Percentiles rank a stretch among this genome's conserved stretches.
phyloP scores from a whole-genome alignment of 37 sponge, comb jelly and placozoan species.

The Crambe crambe region DNA sequence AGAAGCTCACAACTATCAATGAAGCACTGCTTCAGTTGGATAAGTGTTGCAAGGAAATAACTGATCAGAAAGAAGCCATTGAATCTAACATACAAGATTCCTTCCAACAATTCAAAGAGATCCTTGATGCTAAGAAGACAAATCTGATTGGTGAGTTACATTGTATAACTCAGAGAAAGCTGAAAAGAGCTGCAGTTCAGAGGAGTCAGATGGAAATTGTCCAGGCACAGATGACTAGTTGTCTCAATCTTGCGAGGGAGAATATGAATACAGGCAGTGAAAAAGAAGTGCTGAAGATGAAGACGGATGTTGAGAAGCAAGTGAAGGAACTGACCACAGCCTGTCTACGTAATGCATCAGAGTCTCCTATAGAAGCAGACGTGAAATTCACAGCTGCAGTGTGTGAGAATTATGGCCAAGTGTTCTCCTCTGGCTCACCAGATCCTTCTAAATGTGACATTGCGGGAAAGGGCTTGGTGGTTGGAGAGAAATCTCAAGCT shows the following conservation, averaged over 20 bases:
- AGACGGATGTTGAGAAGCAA: background rate
- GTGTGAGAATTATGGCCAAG: background rate
- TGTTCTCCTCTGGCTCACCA: background rate
- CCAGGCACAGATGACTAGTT: background rate
- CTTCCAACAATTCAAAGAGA: constrained; percentile 9
- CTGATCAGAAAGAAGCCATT: constrained; percentile 17
- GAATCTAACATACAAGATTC: constrained; percentile 8
- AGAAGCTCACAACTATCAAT: background rate
- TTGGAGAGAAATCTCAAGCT: background rate
- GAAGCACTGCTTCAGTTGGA: constrained; percentile 17
- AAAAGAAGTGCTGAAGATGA: constrained; percentile 6
- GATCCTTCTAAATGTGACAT: background rate
- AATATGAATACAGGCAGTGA: background rate
- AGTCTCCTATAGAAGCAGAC: background rate
- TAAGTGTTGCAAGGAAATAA: background rate
- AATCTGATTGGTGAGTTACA: background rate
- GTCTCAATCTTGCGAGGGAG: background rate
- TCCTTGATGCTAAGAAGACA: background rate
- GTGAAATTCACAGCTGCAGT: background rate
- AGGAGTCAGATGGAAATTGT: background rate
- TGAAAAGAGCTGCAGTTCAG: background rate
- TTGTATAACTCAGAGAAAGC: background rate
- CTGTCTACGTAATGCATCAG: too few species aligned
- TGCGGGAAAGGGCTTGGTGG: background rate
- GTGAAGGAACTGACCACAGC: background rate